These are phyloP conservation scores for Protobothrops mucrosquamatus DNA, from an alignment of 2,113 vertebrate species.

Conservation along the genomic window DNA sequence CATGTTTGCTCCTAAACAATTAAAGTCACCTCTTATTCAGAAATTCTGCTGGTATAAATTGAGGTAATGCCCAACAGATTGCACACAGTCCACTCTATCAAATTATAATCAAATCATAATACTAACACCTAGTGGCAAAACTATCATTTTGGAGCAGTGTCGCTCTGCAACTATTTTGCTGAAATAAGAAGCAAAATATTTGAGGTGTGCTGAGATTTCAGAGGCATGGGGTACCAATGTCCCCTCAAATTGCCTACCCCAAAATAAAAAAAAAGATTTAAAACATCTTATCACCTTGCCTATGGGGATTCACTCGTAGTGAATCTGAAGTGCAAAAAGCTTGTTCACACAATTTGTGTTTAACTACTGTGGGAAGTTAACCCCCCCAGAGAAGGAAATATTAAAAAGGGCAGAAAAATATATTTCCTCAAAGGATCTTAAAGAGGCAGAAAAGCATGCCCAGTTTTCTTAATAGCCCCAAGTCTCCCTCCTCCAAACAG, in stretches of 20 bases:
- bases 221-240: background rate
- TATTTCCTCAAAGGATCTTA: too few relatives aligned
- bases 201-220: background rate
- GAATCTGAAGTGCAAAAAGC: background rate
- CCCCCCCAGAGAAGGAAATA: too few relatives aligned
- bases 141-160: background rate
- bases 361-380: background rate
- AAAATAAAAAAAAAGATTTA: background rate
- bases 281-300: background rate
- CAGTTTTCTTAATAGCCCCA: too few relatives aligned
- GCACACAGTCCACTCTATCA: background rate
- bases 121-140: background rate
- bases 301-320: background rate
- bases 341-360: background rate
- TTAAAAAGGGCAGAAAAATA: too few relatives aligned
- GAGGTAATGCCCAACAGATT: background rate
- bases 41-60: background rate
- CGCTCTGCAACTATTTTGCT: background rate
- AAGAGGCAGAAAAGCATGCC: too few relatives aligned
- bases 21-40: background rate
- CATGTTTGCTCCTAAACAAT: background rate
- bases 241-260: background rate
- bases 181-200: background rate
- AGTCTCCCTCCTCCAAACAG: too few relatives aligned
- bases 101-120: background rate